These are phyloP conservation scores for Gobiocypris rarus DNA, from an alignment of 2,113 vertebrate species.

Conservation along the genomic window DNA sequence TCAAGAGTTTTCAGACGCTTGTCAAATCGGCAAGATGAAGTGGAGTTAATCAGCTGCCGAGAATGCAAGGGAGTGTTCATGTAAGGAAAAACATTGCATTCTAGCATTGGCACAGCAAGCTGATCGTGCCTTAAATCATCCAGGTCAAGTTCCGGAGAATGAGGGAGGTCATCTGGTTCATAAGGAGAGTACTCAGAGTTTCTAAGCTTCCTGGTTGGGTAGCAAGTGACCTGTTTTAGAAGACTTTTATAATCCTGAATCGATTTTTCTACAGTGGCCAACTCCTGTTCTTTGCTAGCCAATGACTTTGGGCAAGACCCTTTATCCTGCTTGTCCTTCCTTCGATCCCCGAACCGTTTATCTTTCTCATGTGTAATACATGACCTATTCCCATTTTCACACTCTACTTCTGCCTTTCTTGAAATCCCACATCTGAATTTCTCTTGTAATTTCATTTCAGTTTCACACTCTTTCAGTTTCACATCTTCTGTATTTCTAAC, in stretches of 20 bases:
- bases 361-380: background rate
- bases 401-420: background rate
- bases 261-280: slow-evolving; percentile 85
- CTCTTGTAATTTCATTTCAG: slow-evolving; percentile 34
- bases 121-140: slow-evolving; percentile 33
- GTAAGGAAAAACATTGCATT: background rate
- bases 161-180: slow-evolving; percentile 67
- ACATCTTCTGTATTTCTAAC: background rate
- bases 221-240: slow-evolving; percentile 88
- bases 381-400: background rate
- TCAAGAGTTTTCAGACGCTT: slow-evolving; percentile 86
- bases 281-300: slow-evolving; percentile 80
- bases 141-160: background rate
- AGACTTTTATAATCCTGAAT: slow-evolving; percentile 89
- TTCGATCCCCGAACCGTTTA: slow-evolving; percentile 74
- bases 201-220: slow-evolving; percentile 87
- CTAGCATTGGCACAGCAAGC: slow-evolving; percentile 10
- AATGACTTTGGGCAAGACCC: slow-evolving; percentile 78
- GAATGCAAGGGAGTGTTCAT: slow-evolving; percentile 69
- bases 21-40: slow-evolving; percentile 84
- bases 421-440: background rate
- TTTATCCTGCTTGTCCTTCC: slow-evolving; percentile 66
- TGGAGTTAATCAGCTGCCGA: slow-evolving; percentile 82
- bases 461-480: slow-evolving; percentile 3
- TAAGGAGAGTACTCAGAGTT: slow-evolving; percentile 81